Percentiles rank a stretch among this genome's conserved stretches.
phyloP scores from a whole-genome alignment of 2,113 vertebrate species.

The Myrmophylax atrothorax region DNA sequence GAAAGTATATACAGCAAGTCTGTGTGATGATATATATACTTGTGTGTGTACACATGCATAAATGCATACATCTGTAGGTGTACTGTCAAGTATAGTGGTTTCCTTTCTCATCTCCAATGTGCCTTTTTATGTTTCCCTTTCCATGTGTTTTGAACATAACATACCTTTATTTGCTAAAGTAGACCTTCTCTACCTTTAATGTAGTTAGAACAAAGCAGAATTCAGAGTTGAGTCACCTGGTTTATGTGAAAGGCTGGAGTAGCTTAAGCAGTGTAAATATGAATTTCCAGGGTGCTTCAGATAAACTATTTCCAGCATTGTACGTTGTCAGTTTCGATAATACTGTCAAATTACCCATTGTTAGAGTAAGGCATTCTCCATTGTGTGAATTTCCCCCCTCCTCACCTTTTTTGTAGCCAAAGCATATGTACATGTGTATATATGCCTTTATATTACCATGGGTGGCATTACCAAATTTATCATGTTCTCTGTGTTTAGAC shows the following conservation, averaged over 20 bases:
- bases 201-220: not conserved
- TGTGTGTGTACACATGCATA: not conserved
- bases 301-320: not conserved
- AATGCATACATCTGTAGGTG: not conserved
- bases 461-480: not conserved
- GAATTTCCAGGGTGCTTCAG: not conserved
- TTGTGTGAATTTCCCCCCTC: not conserved
- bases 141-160: not conserved
- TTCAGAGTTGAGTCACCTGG: not conserved
- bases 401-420: not conserved
- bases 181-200: not conserved
- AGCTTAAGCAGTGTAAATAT: not conserved
- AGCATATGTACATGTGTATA: rapidly evolving
- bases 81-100: not conserved
- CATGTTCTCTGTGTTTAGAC: not conserved
- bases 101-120: not conserved
- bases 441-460: not conserved
- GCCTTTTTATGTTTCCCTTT: not conserved
- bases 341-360: not conserved
- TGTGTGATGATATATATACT: not conserved
- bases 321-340: not conserved
- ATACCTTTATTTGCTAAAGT: not conserved
- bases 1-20: not conserved
- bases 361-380: not conserved
- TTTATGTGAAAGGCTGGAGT: not conserved